Evolutionary conservation across 2,113 vertebrate genomes (phyloP), one percentile per base, ranked within the genome.

Genomic region (Oncorhynchus tshawytscha): DNA sequence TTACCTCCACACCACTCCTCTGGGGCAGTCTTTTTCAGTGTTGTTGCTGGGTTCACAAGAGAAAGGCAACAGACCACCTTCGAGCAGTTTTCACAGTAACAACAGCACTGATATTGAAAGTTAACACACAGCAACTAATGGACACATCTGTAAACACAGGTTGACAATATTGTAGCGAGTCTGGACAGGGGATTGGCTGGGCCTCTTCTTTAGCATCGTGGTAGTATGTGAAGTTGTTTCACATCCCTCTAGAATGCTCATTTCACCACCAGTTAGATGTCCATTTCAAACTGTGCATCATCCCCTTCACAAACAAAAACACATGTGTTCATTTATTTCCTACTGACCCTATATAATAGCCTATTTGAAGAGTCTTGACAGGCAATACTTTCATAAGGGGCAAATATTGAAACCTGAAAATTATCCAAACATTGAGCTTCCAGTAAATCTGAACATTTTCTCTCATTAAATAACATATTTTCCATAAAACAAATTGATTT

Each of bases 251-350:
- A 5, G 59, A 62, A 62, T 62, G 59, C 59, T 62, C 18, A 22
- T 27, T 78, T 29, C 34, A 64, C 60, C 51, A 3, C 8, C 68
- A 0, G 2, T 85, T 88, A 95, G 89, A 95, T 95, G 90, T 95
- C 95, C 92, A 95, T 94, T 88, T 94, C 94, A n/a, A 95, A 95
- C 86, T 95, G 94, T 64, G 94, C 89, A 0, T 95, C 95, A 13
- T 95, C 95, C 68, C 90, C 0, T 82, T 25, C 0, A 54, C 76
- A 20, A 59, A 16, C 31, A 79, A 2, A 83, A 0, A 67, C 2
- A 25, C 24, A 20, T 13, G 76, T 60, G 25, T 20, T 54, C 1
- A 54, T 54, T 54, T 39, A 18, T 27, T 66, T 39, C 29, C 15
- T 27, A 29, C 25, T 25, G 0, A 12, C 45, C 65, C 51, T 20